Evolutionary conservation across 2,888 invertebrate species (phyloP).

Genomic region (Orgyia antiqua): DNA sequence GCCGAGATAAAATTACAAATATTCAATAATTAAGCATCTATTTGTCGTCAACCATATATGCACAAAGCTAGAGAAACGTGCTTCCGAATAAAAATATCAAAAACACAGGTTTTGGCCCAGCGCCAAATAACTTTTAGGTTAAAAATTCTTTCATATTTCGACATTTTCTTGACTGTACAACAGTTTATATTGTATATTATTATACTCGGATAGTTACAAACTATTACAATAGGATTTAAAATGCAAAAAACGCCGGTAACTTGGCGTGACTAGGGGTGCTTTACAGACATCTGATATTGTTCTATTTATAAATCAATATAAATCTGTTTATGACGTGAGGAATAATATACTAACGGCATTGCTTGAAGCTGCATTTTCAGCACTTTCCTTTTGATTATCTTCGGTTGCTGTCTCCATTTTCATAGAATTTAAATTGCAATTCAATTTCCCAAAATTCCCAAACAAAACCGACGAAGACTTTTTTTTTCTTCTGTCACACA

Average conservation of each 20-base stretch:
- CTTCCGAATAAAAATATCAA: constrained; percentile 68
- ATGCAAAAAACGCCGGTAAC: constrained; percentile 5
- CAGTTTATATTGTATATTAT: constrained; percentile 2
- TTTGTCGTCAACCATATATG: constrained; percentile 56
- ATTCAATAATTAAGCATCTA: constrained; percentile 23
- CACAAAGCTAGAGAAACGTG: constrained; percentile 58
- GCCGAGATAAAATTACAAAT: no score
- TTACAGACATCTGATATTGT: constrained; percentile 56
- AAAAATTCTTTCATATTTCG: constrained; percentile 34
- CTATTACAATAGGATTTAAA: background rate
- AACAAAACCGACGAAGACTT: constrained; percentile 41
- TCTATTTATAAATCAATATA: constrained; percentile 59
- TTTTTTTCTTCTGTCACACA: no score
- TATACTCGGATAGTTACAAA: constrained; percentile 1
- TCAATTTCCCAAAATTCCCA: constrained; percentile 29
- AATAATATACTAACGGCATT: constrained; percentile 35
- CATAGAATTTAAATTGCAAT: constrained; percentile 20
- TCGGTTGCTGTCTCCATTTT: constrained; percentile 60
- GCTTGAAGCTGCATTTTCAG: constrained; percentile 37
- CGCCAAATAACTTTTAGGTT: constrained; percentile 62
- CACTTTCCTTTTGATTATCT: constrained; percentile 44
- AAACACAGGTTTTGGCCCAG: constrained; percentile 57
- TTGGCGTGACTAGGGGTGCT: constrained; percentile 16
- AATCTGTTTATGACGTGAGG: constrained; percentile 11
- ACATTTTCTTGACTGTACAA: constrained; percentile 7